Conservation (phyloP, 2,888 invertebrate genomes). For the Oxycera nigricornis region DNA sequence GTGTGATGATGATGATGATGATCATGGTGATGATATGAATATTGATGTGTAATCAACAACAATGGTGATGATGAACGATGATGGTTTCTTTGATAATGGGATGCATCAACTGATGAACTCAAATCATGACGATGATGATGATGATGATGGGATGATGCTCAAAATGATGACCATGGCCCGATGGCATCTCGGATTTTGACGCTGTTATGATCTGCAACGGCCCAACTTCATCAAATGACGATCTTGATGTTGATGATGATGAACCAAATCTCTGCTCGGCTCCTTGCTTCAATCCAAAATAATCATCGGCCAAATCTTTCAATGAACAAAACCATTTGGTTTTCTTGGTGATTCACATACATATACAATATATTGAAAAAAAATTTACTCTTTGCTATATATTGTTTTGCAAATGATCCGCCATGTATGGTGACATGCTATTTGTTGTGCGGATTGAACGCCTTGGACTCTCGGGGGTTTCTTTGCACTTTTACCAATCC, state of each 20-base stretch:
- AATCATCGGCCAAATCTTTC: slow-evolving; percentile 1
- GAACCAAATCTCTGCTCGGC: slow-evolving; percentile 17
- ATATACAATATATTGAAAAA: slow-evolving; percentile 27
- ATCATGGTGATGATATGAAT: too few relatives aligned
- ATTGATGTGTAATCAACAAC: slow-evolving; percentile 43
- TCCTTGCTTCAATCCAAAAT: slow-evolving; percentile 23
- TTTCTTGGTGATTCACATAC: slow-evolving; percentile 32
- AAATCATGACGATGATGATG: slow-evolving; percentile 61
- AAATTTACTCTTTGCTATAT: slow-evolving; percentile 27
- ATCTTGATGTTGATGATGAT: slow-evolving; percentile 25
- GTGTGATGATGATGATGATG: slow-evolving; percentile 50
- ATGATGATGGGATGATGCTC: slow-evolving; percentile 18
- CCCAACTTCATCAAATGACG: slow-evolving; percentile 6
- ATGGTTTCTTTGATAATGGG: slow-evolving; percentile 31
- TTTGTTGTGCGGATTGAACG: slow-evolving; percentile 28
- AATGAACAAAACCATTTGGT: slow-evolving; percentile 16
- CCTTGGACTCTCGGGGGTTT: slow-evolving; percentile 27
- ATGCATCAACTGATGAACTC: not conserved
- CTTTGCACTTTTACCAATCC: not conserved
- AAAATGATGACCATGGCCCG: slow-evolving; percentile 4
- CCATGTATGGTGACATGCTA: not conserved
- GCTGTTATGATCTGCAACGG: not conserved
- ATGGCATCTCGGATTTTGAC: not conserved
- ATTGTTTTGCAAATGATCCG: slow-evolving; percentile 32
- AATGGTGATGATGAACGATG: slow-evolving; percentile 39